Evolutionary conservation across 2,113 vertebrate species (phyloP).

Genomic region (Dromiciops gliroides): DNA sequence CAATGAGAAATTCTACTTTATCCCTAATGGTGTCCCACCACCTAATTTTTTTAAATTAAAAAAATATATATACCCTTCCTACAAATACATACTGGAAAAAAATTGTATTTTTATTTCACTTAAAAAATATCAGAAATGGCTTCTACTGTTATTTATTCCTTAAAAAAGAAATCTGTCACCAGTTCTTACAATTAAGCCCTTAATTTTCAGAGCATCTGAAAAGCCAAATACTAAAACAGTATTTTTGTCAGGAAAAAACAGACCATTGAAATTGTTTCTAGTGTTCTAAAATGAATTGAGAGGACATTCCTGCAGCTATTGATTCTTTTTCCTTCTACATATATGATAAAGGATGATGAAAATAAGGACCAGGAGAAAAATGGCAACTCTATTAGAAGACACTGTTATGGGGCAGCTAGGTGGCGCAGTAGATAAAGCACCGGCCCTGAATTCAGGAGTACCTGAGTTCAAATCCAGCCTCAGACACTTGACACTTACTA

Average conservation of each 20-base stretch:
- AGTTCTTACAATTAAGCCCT: conserved; percentile 11
- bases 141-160: not conserved
- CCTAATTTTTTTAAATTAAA: conserved; percentile 63
- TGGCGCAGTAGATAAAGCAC: too few species aligned
- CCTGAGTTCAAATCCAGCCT: too few species aligned
- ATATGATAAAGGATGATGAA: conserved; percentile 30
- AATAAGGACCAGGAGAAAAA: conserved; percentile 12
- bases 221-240: conserved; percentile 13
- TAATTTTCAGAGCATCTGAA: conserved; percentile 24
- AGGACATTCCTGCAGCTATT: not conserved
- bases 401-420: too few species aligned
- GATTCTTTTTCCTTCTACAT: conserved; percentile 22
- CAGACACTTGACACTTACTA: too few species aligned
- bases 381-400: not conserved
- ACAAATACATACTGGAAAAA: not conserved
- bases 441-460: too few species aligned
- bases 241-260: conserved; percentile 27
- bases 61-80: not conserved
- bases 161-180: conserved; percentile 24
- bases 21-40: conserved; percentile 11
- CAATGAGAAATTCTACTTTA: conserved; percentile 43
- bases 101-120: conserved; percentile 31
- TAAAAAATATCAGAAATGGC: conserved; percentile 26
- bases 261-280: conserved; percentile 29
- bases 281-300: conserved; percentile 23